Evolutionary conservation across 2,888 invertebrate species (phyloP).

Genomic region (Thyatira batis): DNA sequence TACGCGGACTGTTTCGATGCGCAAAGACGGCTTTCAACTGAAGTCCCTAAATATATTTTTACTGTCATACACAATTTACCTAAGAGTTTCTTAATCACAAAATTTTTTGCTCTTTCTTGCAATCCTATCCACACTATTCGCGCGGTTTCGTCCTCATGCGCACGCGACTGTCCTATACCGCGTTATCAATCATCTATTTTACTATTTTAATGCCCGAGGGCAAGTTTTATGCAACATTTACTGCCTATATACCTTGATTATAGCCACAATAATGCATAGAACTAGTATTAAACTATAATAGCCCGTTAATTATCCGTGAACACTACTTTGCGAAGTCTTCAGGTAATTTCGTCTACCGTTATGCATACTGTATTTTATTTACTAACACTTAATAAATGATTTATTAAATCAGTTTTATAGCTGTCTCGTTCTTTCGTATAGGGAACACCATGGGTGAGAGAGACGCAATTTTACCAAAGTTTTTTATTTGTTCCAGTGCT

Average conservation of each 20-base stretch:
- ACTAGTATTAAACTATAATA: neutral
- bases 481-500: too few species aligned
- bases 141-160: conserved; percentile 45
- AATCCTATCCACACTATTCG: conserved; percentile 41
- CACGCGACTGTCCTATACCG: conserved; percentile 61
- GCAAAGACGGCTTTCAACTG: neutral
- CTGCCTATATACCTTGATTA: conserved; percentile 20
- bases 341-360: neutral
- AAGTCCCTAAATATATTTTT: neutral
- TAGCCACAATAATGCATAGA: neutral
- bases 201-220: conserved; percentile 53
- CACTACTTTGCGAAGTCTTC: neutral
- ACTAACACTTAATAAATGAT: too few species aligned
- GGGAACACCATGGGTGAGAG: too few species aligned
- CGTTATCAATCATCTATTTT: conserved; percentile 75
- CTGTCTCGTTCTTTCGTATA: too few species aligned
- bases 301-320: neutral
- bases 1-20: too few species aligned
- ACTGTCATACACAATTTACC: neutral
- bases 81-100: neutral
- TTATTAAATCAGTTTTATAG: neutral
- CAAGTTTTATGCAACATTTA: conserved; percentile 62
- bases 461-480: too few species aligned
- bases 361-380: neutral
- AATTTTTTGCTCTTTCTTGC: neutral